Evolutionary conservation across 2,888 invertebrate species (phyloP).

Genomic region (Dryadula phaetusa): DNA sequence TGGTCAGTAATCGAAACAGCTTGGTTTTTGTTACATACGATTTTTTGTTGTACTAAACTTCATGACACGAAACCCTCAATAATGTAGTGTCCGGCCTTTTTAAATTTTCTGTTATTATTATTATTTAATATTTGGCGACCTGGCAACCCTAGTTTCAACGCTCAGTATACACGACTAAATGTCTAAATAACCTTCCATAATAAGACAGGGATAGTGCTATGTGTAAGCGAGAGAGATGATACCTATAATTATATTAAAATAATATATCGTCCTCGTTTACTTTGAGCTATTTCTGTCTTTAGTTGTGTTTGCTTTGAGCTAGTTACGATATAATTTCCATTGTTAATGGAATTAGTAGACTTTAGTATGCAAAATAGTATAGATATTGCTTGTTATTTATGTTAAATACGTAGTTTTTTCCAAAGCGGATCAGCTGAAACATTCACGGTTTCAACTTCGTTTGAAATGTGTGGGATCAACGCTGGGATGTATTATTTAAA

Average conservation of each 20-base stretch:
- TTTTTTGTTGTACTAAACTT: too few relatives aligned
- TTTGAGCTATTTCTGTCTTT: background rate
- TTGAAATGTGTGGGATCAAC: slow-evolving; percentile 11
- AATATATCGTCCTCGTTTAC: background rate
- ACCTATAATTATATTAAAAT: slow-evolving; percentile 13
- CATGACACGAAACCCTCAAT: too few relatives aligned
- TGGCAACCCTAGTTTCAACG: too few relatives aligned
- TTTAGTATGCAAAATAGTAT: slow-evolving; percentile 45
- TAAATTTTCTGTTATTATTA: too few relatives aligned
- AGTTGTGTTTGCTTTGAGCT: slow-evolving; percentile 54
- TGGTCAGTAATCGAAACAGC: too few relatives aligned
- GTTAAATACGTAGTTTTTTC: slow-evolving; percentile 6
- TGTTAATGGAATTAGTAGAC: slow-evolving; percentile 37
- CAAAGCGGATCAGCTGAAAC: slow-evolving; percentile 3
- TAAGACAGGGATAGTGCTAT: slow-evolving; percentile 20
- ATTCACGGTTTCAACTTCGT: background rate
- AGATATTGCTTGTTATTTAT: slow-evolving; percentile 18
- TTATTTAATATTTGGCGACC: too few relatives aligned
- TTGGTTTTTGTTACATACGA: too few relatives aligned
- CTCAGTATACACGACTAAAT: slow-evolving; percentile 43
- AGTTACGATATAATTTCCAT: slow-evolving; percentile 60
- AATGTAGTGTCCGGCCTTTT: too few relatives aligned
- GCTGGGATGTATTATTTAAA: slow-evolving; percentile 2
- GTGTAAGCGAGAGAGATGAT: slow-evolving; percentile 12
- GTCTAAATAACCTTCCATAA: background rate